These are phyloP conservation scores for Muschampia plurimacula DNA, from an alignment of 2,888 invertebrate species.

Conservation along the genomic window DNA sequence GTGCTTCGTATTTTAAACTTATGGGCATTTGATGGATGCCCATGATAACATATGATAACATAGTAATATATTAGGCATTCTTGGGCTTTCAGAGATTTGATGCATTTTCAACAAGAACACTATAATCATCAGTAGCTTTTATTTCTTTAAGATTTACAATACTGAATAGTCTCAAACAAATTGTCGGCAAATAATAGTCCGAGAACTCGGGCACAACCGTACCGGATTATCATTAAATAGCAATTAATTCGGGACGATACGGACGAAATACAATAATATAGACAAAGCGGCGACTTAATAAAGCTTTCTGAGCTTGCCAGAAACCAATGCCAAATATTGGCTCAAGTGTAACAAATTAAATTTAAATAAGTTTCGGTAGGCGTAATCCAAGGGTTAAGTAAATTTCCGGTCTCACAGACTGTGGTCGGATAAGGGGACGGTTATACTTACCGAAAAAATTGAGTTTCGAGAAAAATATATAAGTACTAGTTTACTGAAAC, in stretches of 20 bases:
- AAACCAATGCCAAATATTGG: constrained; percentile 52
- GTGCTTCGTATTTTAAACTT: no score
- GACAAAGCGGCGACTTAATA: constrained; percentile 32
- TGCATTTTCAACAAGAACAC: background rate
- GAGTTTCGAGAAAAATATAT: no score
- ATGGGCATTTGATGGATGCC: no score
- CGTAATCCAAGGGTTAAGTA: constrained; percentile 37
- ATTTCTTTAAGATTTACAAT: background rate
- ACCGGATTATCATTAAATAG: constrained; percentile 34
- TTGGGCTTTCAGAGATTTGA: no score
- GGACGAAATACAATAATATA: constrained; percentile 28
- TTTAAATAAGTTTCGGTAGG: constrained; percentile 46
- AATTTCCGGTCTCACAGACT: constrained; percentile 31
- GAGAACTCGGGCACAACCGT: constrained; percentile 4
- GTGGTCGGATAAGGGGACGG: background rate
- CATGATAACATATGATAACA: no score
- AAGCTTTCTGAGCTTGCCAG: constrained; percentile 38
- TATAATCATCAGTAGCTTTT: background rate
- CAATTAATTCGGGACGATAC: constrained; percentile 34
- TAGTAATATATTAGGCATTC: no score
- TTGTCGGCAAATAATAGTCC: constrained; percentile 5
- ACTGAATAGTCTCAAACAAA: background rate
- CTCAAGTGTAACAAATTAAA: constrained; percentile 52
- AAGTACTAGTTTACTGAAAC: no score
- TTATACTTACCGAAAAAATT: background rate